Evolutionary conservation across 1,140 invertebrate genomes (phyloP).

Genomic region (Drosophila kikkawai): DNA sequence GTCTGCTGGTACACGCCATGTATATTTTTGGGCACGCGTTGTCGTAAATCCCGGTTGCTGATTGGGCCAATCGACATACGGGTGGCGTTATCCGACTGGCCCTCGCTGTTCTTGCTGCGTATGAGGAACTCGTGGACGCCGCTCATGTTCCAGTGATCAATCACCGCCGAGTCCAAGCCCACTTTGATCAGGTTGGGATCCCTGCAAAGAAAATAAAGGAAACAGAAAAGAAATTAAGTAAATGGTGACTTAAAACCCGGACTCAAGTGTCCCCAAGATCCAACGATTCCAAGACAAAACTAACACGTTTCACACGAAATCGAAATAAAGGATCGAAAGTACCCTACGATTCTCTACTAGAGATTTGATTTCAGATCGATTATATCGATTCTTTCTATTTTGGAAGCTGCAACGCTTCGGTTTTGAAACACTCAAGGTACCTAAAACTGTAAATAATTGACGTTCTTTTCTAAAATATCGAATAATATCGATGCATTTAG

Average conservation of each 20-base stretch:
- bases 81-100: constrained; percentile 60
- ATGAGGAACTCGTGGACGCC: constrained; percentile 62
- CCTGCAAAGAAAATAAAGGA: constrained; percentile 15
- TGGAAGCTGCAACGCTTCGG: too few species aligned
- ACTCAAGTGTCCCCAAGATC: neutral
- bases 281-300: too few species aligned
- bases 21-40: constrained; percentile 60
- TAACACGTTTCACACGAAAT: too few species aligned
- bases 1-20: constrained; percentile 66
- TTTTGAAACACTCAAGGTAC: too few species aligned
- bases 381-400: too few species aligned
- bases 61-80: constrained; percentile 56
- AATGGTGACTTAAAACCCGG: neutral
- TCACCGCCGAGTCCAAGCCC: constrained; percentile 55
- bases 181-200: constrained; percentile 46
- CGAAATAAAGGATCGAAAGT: too few species aligned
- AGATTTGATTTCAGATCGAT: too few species aligned
- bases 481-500: too few species aligned
- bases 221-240: neutral
- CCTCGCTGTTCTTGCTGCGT: constrained; percentile 66
- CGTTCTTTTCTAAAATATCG: too few species aligned
- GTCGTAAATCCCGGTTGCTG: constrained; percentile 37
- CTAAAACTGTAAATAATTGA: too few species aligned
- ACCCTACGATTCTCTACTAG: too few species aligned
- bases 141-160: constrained; percentile 55